Evolutionary conservation across 2,113 vertebrate genomes (phyloP).

Genomic region (Porphyrio hochstetteri): DNA sequence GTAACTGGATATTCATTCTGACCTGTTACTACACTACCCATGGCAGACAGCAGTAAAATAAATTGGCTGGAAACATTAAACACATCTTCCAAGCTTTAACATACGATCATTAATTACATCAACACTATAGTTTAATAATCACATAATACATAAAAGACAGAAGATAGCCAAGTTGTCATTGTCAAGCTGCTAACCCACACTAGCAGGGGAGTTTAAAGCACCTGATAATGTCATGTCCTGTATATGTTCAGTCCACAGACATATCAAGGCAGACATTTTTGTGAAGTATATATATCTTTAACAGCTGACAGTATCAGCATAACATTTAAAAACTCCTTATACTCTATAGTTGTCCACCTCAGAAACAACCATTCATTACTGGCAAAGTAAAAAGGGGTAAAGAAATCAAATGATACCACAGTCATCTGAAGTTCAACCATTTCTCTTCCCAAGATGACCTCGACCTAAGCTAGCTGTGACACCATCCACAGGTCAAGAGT

Average conservation of each 20-base stretch:
- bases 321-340: not conserved
- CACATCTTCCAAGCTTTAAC: not conserved
- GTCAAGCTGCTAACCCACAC: not conserved
- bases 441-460: not conserved
- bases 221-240: not conserved
- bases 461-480: not conserved
- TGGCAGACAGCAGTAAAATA: not conserved
- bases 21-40: not conserved
- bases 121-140: not conserved
- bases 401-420: not conserved
- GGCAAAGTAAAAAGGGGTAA: not conserved
- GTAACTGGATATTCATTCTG: not conserved
- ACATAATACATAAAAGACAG: not conserved
- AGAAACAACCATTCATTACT: not conserved
- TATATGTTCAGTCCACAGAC: not conserved
- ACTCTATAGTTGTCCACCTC: not conserved
- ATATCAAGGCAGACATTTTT: not conserved
- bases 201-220: not conserved
- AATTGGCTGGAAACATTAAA: not conserved
- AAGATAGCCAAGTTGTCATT: not conserved
- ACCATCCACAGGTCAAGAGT: not conserved
- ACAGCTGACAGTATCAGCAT: not conserved
- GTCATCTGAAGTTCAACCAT: not conserved
- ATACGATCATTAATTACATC: not conserved
- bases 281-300: not conserved